Evolutionary conservation across 2,888 invertebrate species (phyloP).

Genomic region (Carpatolechia fugitivella): DNA sequence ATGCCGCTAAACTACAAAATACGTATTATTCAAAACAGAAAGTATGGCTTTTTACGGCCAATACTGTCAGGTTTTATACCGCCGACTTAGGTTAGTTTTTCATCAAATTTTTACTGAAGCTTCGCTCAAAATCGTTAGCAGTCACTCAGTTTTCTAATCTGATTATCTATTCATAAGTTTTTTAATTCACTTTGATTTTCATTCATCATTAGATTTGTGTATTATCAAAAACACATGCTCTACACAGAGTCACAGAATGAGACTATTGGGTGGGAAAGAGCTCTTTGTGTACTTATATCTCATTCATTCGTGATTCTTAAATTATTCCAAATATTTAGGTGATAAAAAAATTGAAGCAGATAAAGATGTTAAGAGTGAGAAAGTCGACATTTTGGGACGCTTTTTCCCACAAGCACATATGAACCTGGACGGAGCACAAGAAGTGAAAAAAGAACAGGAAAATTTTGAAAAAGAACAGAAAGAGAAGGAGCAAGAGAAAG

Average conservation of each 20-base stretch:
- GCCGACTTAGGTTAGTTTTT: conserved; percentile 67
- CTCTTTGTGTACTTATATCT: too few species aligned
- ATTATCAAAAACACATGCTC: too few species aligned
- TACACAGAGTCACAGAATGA: too few species aligned
- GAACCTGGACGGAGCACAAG: conserved; percentile 58
- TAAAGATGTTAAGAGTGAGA: conserved; percentile 39
- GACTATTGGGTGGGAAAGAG: too few species aligned
- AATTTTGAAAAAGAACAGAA: conserved; percentile 75
- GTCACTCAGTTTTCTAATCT: too few species aligned
- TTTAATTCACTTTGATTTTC: too few species aligned
- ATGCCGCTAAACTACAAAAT: conserved; percentile 46
- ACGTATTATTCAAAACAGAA: conserved; percentile 53
- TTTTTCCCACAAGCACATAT: conserved; percentile 78
- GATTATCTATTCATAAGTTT: too few species aligned
- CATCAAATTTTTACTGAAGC: not conserved
- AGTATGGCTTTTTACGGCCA: conserved; percentile 50
- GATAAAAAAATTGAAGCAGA: conserved; percentile 27
- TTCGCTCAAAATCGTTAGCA: not conserved
- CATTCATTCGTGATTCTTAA: too few species aligned
- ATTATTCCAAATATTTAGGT: not conserved
- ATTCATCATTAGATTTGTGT: too few species aligned
- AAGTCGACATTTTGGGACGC: conserved; percentile 74
- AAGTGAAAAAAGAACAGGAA: conserved; percentile 77
- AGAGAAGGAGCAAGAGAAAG: conserved; percentile 80
- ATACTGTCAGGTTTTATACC: conserved; percentile 56